phyloP scores from a whole-genome alignment of 2,888 invertebrate genomes.

The Dinocampus coccinellae region DNA sequence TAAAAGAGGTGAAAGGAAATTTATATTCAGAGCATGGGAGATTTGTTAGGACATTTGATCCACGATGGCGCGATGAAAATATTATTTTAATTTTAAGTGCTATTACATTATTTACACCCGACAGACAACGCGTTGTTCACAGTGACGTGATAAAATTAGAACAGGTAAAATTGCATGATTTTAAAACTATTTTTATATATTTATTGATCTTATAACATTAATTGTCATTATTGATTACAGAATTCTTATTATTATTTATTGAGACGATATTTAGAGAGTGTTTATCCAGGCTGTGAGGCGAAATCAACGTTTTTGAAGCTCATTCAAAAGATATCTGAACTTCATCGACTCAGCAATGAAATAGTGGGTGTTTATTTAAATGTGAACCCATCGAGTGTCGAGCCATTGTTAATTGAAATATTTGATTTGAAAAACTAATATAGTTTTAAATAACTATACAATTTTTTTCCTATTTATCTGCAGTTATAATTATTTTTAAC shows the following conservation, averaged over 20 bases:
- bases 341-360: slow-evolving; percentile 89
- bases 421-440: slow-evolving; percentile 84
- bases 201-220: slow-evolving; percentile 10
- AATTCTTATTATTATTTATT: slow-evolving; percentile 92
- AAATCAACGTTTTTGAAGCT: slow-evolving; percentile 88
- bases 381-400: slow-evolving; percentile 91
- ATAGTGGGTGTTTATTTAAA: slow-evolving; percentile 93
- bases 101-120: slow-evolving; percentile 90
- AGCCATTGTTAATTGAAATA: slow-evolving; percentile 94
- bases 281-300: slow-evolving; percentile 88
- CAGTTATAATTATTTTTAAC: background rate
- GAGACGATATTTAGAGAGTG: slow-evolving; percentile 85
- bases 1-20: slow-evolving; percentile 92
- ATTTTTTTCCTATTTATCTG: background rate
- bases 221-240: slow-evolving; percentile 70
- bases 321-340: slow-evolving; percentile 91
- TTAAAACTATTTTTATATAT: slow-evolving; percentile 7
- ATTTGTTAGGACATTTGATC: slow-evolving; percentile 88
- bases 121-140: slow-evolving; percentile 84
- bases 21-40: slow-evolving; percentile 89
- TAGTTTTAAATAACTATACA: background rate
- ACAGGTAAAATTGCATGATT: slow-evolving; percentile 74
- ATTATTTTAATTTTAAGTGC: slow-evolving; percentile 93
- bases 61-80: slow-evolving; percentile 90
- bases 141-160: slow-evolving; percentile 87